Percentiles rank a stretch among this genome's conserved stretches.
Evolutionary conservation across 2,888 invertebrate genomes (phyloP).

Genomic region (Periphyllus acericola): DNA sequence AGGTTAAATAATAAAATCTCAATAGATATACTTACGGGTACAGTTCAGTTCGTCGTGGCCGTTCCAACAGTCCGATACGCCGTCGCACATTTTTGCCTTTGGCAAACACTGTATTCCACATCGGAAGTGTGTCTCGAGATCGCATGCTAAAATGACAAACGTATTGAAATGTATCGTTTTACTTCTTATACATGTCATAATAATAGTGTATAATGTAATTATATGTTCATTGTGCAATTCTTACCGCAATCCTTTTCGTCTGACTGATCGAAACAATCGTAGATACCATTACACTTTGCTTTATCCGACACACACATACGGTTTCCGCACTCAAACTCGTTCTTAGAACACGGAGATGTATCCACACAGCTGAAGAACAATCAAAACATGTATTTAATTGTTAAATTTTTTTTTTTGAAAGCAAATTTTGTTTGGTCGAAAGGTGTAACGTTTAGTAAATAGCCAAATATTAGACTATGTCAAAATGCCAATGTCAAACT

Average conservation of each 20-base stretch:
- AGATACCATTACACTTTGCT: slow-evolving; percentile 77
- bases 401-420: neutral
- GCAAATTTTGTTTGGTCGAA: neutral
- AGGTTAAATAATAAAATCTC: too few species aligned
- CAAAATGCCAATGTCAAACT: too few species aligned
- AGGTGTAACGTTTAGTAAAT: too few species aligned
- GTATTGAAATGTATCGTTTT: neutral
- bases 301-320: slow-evolving; percentile 75
- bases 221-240: slow-evolving; percentile 62
- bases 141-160: slow-evolving; percentile 72
- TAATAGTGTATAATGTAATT: neutral
- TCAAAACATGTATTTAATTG: neutral
- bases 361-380: slow-evolving; percentile 71
- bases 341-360: slow-evolving; percentile 72
- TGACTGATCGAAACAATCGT: slow-evolving; percentile 79
- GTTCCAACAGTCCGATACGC: slow-evolving; percentile 82
- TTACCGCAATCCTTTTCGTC: slow-evolving; percentile 81
- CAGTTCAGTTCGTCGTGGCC: slow-evolving; percentile 80
- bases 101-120: slow-evolving; percentile 78
- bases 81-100: slow-evolving; percentile 77
- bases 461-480: too few species aligned
- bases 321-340: slow-evolving; percentile 80
- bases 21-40: slow-evolving; percentile 66
- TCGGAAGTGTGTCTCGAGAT: slow-evolving; percentile 76
- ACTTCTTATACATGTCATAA: neutral